phyloP scores from a whole-genome alignment of 2,797 vertebrate genomes.

The Hemitrygon akajei region DNA sequence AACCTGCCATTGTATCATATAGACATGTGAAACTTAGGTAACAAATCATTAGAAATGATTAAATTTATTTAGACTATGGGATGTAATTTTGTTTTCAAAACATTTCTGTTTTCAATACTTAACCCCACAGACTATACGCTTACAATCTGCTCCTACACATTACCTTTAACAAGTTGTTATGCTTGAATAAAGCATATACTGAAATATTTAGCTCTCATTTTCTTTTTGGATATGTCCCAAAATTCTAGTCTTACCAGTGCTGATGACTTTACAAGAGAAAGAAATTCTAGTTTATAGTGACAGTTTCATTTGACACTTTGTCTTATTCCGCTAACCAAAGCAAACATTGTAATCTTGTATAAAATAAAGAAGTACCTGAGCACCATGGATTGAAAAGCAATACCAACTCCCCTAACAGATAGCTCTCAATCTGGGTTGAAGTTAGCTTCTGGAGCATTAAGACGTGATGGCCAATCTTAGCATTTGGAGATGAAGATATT shows the following conservation, averaged over 20 bases:
- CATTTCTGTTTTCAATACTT: neutral
- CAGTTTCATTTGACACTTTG: neutral
- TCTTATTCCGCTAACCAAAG: neutral
- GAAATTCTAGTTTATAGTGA: neutral
- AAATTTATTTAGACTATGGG: neutral
- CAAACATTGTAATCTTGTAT: neutral
- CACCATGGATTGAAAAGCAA: slow-evolving; percentile 66
- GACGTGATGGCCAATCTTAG: slow-evolving; percentile 63
- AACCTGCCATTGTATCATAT: neutral
- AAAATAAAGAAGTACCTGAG: slow-evolving; percentile 51
- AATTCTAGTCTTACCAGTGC: neutral
- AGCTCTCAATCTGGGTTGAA: slow-evolving; percentile 37
- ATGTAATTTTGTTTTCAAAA: neutral
- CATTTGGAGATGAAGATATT: slow-evolving; percentile 57
- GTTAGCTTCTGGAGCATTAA: slow-evolving; percentile 49
- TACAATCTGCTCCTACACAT: neutral
- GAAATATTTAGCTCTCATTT: neutral
- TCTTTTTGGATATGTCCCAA: neutral
- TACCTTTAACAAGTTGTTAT: neutral
- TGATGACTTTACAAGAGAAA: neutral
- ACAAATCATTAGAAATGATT: neutral
- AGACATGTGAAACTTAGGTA: neutral
- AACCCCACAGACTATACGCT: neutral
- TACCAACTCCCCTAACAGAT: slow-evolving; percentile 46
- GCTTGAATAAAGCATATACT: neutral